Conservation (phyloP, 2,113 vertebrate genomes). For the Embiotoca jacksoni region DNA sequence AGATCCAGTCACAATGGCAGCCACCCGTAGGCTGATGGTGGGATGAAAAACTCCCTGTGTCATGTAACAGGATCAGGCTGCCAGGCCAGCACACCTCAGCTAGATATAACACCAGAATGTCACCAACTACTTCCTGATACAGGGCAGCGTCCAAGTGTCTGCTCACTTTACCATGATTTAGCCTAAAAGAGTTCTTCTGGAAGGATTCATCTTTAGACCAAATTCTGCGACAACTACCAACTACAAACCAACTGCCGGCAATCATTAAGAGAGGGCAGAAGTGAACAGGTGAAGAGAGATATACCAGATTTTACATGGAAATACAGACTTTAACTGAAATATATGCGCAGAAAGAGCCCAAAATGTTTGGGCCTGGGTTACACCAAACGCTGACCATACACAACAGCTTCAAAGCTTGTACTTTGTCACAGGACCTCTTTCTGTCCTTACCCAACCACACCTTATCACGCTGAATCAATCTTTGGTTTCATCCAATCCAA, state of each 20-base stretch:
- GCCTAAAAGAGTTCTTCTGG: neutral
- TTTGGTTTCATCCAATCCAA: too few relatives aligned
- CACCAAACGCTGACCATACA: neutral
- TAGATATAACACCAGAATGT: constrained; percentile 16
- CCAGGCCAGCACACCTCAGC: constrained; percentile 6
- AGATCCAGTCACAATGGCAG: constrained; percentile 33
- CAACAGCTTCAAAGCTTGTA: too few relatives aligned
- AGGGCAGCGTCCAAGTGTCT: neutral
- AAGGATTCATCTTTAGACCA: neutral
- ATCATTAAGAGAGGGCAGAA: too few relatives aligned
- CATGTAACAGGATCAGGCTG: constrained; percentile 22
- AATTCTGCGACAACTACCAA: neutral
- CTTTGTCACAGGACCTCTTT: too few relatives aligned
- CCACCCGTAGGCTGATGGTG: constrained; percentile 11
- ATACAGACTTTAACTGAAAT: neutral
- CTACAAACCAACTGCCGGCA: neutral
- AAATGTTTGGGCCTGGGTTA: neutral
- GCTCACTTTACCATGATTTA: neutral
- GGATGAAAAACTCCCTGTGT: constrained; percentile 34
- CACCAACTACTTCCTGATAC: constrained; percentile 3
- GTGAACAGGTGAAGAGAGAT: too few relatives aligned
- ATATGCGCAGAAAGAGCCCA: neutral
- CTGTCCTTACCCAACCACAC: too few relatives aligned
- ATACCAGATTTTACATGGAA: too few relatives aligned
- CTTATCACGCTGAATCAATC: too few relatives aligned